These are phyloP conservation scores for Menidia beryllina DNA, from an alignment of 2,113 vertebrate genomes.

Conservation along the genomic window DNA sequence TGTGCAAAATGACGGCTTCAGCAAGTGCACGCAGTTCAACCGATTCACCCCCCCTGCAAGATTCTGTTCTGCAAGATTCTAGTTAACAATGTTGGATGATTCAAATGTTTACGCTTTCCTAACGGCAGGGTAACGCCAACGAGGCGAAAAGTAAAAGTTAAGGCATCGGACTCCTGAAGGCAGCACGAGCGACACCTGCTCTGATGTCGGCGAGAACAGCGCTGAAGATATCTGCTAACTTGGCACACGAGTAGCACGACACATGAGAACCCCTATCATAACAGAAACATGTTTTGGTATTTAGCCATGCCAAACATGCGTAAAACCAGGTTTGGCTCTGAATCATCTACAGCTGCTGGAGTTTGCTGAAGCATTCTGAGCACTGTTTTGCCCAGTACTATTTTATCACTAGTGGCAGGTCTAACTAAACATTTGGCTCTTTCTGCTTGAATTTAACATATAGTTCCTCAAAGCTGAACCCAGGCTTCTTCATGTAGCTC, in stretches of 20 bases:
- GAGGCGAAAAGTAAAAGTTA: slow-evolving; percentile 53
- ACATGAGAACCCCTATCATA: slow-evolving; percentile 26
- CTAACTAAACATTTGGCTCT: slow-evolving; percentile 60
- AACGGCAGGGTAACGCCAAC: slow-evolving; percentile 7
- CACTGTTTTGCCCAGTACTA: slow-evolving; percentile 21
- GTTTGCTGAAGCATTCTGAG: slow-evolving; percentile 1
- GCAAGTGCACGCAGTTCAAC: slow-evolving; percentile 80
- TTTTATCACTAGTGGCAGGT: slow-evolving; percentile 71
- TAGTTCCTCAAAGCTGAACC: slow-evolving; percentile 30
- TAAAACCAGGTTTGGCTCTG: slow-evolving; percentile 23
- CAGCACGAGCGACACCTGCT: slow-evolving; percentile 41
- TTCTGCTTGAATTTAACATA: slow-evolving; percentile 37
- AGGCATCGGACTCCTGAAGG: slow-evolving; percentile 71
- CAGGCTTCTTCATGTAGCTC: slow-evolving; percentile 14
- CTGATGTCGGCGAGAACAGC: slow-evolving; percentile 2
- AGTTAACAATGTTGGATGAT: slow-evolving; percentile 26
- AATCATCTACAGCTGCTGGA: slow-evolving; percentile 29
- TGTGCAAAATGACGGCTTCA: slow-evolving; percentile 82
- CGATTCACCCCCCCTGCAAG: slow-evolving; percentile 58
- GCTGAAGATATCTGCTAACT: slow-evolving; percentile 10
- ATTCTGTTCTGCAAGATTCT: slow-evolving; percentile 72
- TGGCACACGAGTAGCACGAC: slow-evolving; percentile 37
- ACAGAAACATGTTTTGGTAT: slow-evolving; percentile 61
- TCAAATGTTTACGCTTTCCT: slow-evolving; percentile 3
- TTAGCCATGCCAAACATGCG: slow-evolving; percentile 48